phyloP scores from a whole-genome alignment of 2,797 vertebrate species.

The Trematomus bernacchii region DNA sequence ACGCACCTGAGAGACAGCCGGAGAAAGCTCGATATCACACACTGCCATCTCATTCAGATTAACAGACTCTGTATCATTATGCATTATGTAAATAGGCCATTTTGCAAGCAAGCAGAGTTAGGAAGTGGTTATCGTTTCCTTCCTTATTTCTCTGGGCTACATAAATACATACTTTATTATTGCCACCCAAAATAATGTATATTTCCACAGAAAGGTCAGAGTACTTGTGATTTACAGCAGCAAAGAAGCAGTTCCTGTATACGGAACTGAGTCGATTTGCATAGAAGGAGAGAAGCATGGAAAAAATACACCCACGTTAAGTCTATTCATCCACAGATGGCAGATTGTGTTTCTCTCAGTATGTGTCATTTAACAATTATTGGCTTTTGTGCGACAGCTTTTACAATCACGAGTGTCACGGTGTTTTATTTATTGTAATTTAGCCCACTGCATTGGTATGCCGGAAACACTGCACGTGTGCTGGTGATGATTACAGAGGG shows the following conservation, averaged over 20 bases:
- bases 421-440: conserved; percentile 70
- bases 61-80: conserved; percentile 24
- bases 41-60: conserved; percentile 43
- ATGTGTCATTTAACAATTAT: conserved; percentile 45
- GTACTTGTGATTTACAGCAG: conserved; percentile 22
- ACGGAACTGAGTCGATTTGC: conserved; percentile 7
- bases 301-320: conserved; percentile 45
- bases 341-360: conserved; percentile 45
- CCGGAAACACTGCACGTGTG: conserved; percentile 33
- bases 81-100: conserved; percentile 38
- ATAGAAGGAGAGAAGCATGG: conserved; percentile 25
- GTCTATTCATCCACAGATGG: conserved; percentile 56
- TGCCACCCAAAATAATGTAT: neutral
- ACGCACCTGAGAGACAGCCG: conserved; percentile 85
- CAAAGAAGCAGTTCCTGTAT: neutral
- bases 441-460: conserved; percentile 33
- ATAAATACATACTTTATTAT: no score
- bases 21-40: conserved; percentile 47
- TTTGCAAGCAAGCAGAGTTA: conserved; percentile 29
- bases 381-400: conserved; percentile 32
- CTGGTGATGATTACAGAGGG: conserved; percentile 26
- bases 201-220: conserved; percentile 45
- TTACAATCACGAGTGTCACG: conserved; percentile 29
- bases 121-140: conserved; percentile 55
- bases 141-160: conserved; percentile 50